These are phyloP conservation scores for Triplophysa bombifrons DNA, from an alignment of 2,797 vertebrate species.

Conservation along the genomic window DNA sequence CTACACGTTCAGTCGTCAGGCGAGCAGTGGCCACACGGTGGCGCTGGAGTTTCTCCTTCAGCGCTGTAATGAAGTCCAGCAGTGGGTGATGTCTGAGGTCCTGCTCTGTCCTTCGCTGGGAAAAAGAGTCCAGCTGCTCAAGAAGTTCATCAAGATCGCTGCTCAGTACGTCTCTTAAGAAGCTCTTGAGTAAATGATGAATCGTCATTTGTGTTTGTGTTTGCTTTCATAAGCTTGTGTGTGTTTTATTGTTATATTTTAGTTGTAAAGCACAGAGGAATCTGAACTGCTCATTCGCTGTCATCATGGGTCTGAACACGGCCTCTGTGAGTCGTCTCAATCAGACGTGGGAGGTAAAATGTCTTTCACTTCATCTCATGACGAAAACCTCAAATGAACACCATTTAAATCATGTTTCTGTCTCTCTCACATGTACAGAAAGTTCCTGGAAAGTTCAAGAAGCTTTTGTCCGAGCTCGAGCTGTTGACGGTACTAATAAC, in stretches of 20 bases:
- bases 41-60: constrained; percentile 93
- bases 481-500: constrained; percentile 84
- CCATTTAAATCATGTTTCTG: neutral
- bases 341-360: constrained; percentile 93
- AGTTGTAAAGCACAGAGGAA: constrained; percentile 98
- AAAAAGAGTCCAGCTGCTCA: constrained; percentile 94
- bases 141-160: constrained; percentile 98
- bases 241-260: constrained; percentile 36
- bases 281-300: constrained; percentile 95
- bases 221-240: neutral
- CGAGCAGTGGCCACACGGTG: constrained; percentile 83
- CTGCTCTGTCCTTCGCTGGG: constrained; percentile 91
- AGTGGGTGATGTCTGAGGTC: constrained; percentile 97
- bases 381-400: neutral
- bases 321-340: constrained; percentile 92
- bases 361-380: too few relatives aligned
- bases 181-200: too few relatives aligned
- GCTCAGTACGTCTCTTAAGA: constrained; percentile 85
- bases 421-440: constrained; percentile 74
- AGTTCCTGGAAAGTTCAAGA: constrained; percentile 99
- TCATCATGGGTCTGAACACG: constrained; percentile 98
- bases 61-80: constrained; percentile 95
- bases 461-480: constrained; percentile 96
- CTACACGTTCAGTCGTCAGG: constrained; percentile 90
- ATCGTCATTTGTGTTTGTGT: neutral